Evolutionary conservation across 2,113 vertebrate species (phyloP).

Genomic region (Prinia subflava): DNA sequence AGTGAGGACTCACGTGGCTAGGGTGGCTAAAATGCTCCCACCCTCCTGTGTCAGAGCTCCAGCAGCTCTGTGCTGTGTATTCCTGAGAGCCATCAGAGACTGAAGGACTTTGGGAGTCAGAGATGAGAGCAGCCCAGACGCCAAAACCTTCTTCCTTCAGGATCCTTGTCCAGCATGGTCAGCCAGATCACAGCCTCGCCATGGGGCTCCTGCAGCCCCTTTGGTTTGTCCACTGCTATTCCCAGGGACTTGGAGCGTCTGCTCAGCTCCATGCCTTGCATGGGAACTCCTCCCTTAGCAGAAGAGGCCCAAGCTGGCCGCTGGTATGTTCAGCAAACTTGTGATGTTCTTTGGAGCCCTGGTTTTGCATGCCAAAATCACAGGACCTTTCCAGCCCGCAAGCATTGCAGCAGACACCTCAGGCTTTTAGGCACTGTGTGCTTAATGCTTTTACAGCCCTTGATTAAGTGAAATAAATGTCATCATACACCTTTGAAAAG

Average conservation of each 20-base stretch:
- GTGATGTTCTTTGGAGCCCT: accelerated
- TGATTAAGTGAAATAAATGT: neutral
- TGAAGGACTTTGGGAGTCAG: neutral
- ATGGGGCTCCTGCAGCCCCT: neutral
- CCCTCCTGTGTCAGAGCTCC: neutral
- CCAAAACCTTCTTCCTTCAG: neutral
- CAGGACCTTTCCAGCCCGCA: neutral
- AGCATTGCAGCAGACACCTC: neutral
- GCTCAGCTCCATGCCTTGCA: neutral
- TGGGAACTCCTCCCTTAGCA: neutral
- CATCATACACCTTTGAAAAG: neutral
- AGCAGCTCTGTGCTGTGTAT: neutral
- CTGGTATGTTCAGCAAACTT: neutral
- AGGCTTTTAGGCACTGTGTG: neutral
- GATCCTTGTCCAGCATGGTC: neutral
- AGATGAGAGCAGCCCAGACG: neutral
- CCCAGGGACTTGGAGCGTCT: neutral
- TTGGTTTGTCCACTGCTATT: neutral
- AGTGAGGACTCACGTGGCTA: neutral
- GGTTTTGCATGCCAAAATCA: neutral
- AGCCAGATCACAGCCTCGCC: neutral
- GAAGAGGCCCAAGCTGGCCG: neutral
- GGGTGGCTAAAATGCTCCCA: neutral
- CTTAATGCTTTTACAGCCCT: neutral
- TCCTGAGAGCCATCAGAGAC: neutral